Percentiles rank a stretch among this genome's conserved stretches.
Conservation (phyloP, 2,888 invertebrate species). For the Drosophila dives region DNA sequence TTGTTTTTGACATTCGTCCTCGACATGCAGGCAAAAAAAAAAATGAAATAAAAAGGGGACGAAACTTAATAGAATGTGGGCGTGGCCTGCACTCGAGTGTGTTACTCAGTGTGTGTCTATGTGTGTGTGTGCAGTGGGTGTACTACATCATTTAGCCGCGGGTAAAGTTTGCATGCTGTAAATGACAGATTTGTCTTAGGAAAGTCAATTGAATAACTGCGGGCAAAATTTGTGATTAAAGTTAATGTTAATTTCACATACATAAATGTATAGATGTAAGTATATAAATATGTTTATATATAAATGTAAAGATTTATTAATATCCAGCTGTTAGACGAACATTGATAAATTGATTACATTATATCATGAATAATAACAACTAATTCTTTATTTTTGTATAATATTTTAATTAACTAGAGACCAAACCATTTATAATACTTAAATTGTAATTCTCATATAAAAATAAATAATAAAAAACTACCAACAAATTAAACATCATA, state of each 20-base stretch:
- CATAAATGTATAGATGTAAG: not conserved
- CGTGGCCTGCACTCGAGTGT: slow-evolving; percentile 35
- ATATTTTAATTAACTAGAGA: not conserved
- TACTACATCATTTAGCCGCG: slow-evolving; percentile 31
- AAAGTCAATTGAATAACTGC: slow-evolving; percentile 64
- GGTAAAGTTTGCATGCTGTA: slow-evolving; percentile 42
- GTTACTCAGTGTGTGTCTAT: not conserved
- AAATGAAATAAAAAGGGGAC: slow-evolving; percentile 17
- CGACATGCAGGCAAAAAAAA: slow-evolving; percentile 22
- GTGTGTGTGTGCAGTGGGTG: slow-evolving; percentile 20
- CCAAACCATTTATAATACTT: not conserved
- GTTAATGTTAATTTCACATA: not conserved
- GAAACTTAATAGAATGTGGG: slow-evolving; percentile 40
- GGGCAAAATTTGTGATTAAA: slow-evolving; percentile 15
- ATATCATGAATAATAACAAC: no score
- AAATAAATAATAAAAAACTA: not conserved
- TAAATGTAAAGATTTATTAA: not conserved
- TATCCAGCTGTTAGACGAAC: not conserved
- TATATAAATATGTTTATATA: not conserved
- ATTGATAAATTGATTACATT: not conserved
- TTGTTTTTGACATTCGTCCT: slow-evolving; percentile 73
- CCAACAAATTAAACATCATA: not conserved
- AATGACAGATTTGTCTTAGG: slow-evolving; percentile 60
- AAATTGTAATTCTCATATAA: not conserved
- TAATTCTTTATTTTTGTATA: not conserved